These are phyloP conservation scores for Camponotus vicinus DNA, from an alignment of 1,140 invertebrate species.

Conservation along the genomic window DNA sequence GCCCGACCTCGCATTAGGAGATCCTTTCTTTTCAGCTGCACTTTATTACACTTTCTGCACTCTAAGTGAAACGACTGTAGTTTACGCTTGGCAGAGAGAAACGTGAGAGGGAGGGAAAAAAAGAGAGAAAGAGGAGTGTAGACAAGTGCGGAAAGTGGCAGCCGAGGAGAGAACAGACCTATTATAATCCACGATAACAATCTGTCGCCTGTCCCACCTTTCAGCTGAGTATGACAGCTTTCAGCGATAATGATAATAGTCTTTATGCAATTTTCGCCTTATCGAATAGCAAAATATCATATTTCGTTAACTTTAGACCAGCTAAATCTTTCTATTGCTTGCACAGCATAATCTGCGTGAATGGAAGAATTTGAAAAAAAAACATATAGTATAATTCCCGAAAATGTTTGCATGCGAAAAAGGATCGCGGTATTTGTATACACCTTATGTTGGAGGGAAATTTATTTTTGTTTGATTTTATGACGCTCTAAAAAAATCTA, in stretches of 20 bases:
- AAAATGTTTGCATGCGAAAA: too few species aligned
- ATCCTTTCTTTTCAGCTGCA: slow-evolving; percentile 35
- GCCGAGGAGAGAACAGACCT: slow-evolving; percentile 39
- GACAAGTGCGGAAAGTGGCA: slow-evolving; percentile 40
- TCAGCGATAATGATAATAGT: slow-evolving; percentile 35
- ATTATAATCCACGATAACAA: slow-evolving; percentile 54
- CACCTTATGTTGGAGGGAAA: not conserved
- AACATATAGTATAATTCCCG: too few species aligned
- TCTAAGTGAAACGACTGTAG: slow-evolving; percentile 38
- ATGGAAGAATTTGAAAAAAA: not conserved
- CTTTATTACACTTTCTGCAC: slow-evolving; percentile 48
- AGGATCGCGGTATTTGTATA: too few species aligned
- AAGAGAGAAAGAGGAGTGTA: not conserved
- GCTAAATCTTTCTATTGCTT: not conserved
- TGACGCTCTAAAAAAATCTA: too few species aligned
- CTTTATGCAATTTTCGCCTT: slow-evolving; percentile 33
- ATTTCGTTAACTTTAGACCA: not conserved
- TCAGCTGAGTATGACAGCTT: slow-evolving; percentile 23
- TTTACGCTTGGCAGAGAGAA: slow-evolving; percentile 9
- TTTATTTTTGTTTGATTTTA: not conserved
- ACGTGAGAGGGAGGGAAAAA: not conserved
- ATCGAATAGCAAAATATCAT: slow-evolving; percentile 9
- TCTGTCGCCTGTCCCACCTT: slow-evolving; percentile 40
- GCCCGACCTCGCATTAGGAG: not conserved
- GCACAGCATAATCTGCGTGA: slow-evolving; percentile 12